A percentile compares a stretch with the other conserved stretches of the same genome.
Conservation (phyloP, 1,140 invertebrate genomes). For the Neelides sp. region DNA sequence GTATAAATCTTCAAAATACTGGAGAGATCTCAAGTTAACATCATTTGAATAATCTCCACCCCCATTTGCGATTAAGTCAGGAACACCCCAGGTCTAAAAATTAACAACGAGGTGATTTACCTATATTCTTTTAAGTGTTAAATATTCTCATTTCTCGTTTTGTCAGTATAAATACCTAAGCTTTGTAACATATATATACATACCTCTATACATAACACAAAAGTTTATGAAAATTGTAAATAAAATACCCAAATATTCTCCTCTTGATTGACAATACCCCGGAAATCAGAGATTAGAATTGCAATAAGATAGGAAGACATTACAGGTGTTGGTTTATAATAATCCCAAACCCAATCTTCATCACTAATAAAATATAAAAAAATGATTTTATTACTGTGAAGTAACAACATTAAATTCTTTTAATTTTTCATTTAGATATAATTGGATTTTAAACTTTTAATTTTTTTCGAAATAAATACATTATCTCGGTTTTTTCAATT, state of each 20-base stretch:
- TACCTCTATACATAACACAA: background rate
- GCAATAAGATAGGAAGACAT: slow-evolving; percentile 17
- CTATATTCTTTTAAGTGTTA: too few species aligned
- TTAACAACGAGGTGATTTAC: background rate
- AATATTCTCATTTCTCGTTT: too few species aligned
- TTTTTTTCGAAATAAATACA: slow-evolving; percentile 37
- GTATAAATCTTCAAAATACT: slow-evolving; percentile 9
- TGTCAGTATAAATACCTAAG: too few species aligned
- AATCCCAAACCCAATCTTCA: background rate
- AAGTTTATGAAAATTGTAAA: too few species aligned
- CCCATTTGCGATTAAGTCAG: slow-evolving; percentile 12
- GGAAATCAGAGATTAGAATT: slow-evolving; percentile 20
- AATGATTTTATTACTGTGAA: background rate
- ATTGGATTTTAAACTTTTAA: background rate
- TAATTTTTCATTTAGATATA: background rate
- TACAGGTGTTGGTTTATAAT: background rate
- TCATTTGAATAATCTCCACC: slow-evolving; percentile 16
- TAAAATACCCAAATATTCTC: background rate
- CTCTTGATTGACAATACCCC: slow-evolving; percentile 2
- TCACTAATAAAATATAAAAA: too few species aligned
- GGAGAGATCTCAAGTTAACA: slow-evolving; percentile 7
- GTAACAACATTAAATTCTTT: background rate
- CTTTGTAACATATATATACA: too few species aligned
- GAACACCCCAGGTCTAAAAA: slow-evolving; percentile 7
- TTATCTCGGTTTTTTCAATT: slow-evolving; percentile 34